Conservation (phyloP, 2,797 vertebrate genomes). For the Anolis apletophallus region DNA sequence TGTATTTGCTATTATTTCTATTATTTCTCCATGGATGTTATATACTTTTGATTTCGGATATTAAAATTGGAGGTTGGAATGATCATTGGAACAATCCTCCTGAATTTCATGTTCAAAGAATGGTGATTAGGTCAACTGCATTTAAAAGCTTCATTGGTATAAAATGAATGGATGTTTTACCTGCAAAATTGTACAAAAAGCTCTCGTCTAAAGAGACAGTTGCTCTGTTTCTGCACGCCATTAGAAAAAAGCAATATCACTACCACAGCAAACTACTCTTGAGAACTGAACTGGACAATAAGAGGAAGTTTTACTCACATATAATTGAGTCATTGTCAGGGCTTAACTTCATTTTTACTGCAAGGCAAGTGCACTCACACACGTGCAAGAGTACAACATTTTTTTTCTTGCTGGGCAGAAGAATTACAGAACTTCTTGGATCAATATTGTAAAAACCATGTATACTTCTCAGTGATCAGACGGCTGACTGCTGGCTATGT, state of each 20-base stretch:
- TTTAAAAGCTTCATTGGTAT: background rate
- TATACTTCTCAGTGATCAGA: slow-evolving; percentile 21
- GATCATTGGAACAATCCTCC: background rate
- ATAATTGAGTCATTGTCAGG: accelerated
- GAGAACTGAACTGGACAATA: slow-evolving; percentile 23
- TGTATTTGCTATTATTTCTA: background rate
- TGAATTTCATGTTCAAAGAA: background rate
- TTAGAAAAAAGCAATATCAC: background rate
- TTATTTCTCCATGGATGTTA: background rate
- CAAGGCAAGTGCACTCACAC: background rate
- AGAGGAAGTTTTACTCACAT: slow-evolving; percentile 9
- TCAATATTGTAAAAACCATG: slow-evolving; percentile 40
- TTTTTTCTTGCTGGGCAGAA: slow-evolving; percentile 31
- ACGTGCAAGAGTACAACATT: slow-evolving; percentile 3
- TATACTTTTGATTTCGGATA: background rate
- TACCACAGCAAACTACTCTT: background rate
- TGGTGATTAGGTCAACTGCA: background rate
- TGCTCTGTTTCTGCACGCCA: background rate
- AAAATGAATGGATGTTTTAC: background rate
- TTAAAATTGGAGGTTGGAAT: background rate
- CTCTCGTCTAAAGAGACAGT: background rate
- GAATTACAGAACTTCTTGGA: slow-evolving; percentile 45
- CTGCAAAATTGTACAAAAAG: background rate
- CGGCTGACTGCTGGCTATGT: slow-evolving; percentile 23
- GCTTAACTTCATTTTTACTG: background rate